These are phyloP conservation scores for Drosophila greeni DNA, from an alignment of 2,888 invertebrate species.

Conservation along the genomic window DNA sequence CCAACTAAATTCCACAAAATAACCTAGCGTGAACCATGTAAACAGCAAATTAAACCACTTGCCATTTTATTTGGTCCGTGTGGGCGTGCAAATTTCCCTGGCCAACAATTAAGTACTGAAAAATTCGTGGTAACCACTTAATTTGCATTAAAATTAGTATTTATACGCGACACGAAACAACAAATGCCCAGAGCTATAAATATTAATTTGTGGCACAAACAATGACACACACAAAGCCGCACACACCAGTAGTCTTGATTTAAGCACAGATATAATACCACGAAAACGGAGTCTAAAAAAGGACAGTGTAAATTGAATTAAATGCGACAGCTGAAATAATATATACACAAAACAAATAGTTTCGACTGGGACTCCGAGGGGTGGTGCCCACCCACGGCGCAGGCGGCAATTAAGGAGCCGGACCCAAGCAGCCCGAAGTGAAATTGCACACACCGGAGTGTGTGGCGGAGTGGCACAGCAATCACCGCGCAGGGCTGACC, in stretches of 20 bases:
- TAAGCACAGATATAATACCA: slow-evolving; percentile 5
- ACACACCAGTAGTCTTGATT: slow-evolving; percentile 11
- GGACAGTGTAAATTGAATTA: slow-evolving; percentile 37
- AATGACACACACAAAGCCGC: slow-evolving; percentile 21
- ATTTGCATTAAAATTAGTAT: slow-evolving; percentile 39
- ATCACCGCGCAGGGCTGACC: slow-evolving; percentile 32
- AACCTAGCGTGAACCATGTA: slow-evolving; percentile 2
- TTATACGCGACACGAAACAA: slow-evolving; percentile 34
- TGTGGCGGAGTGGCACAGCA: slow-evolving; percentile 1
- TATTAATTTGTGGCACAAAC: slow-evolving; percentile 36
- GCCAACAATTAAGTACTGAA: slow-evolving; percentile 30
- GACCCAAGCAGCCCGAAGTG: slow-evolving; percentile 10
- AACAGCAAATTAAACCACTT: slow-evolving; percentile 7
- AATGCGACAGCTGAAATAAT: slow-evolving; percentile 38
- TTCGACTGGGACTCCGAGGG: not conserved
- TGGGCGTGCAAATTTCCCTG: slow-evolving; percentile 23
- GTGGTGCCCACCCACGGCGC: slow-evolving; percentile 17
- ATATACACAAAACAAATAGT: slow-evolving; percentile 28
- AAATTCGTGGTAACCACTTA: slow-evolving; percentile 33
- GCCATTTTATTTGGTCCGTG: not conserved
- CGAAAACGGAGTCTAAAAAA: slow-evolving; percentile 10
- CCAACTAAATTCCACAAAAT: slow-evolving; percentile 5
- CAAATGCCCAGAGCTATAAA: slow-evolving; percentile 35
- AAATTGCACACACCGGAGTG: slow-evolving; percentile 26
- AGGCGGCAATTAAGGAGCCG: slow-evolving; percentile 38